phyloP scores from a whole-genome alignment of 2,888 invertebrate species.

The Apotomis capreana region DNA sequence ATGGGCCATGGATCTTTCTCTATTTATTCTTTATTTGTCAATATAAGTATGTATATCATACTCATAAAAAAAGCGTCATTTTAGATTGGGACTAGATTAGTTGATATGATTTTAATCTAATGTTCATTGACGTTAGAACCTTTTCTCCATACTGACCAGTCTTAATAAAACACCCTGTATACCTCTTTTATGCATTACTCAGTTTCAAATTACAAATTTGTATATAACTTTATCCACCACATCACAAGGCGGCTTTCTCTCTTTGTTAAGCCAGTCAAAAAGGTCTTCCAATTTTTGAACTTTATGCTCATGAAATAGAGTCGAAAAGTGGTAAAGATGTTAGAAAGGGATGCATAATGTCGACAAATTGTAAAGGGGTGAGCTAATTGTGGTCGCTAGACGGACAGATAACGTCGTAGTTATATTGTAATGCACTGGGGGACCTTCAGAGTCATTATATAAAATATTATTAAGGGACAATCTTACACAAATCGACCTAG shows the following conservation, averaged over 20 bases:
- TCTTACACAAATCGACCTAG: no score
- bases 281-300: no score
- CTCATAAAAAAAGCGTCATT: no score
- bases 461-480: neutral
- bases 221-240: neutral
- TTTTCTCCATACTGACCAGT: neutral
- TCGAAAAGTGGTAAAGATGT: neutral
- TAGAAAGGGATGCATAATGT: constrained; percentile 7
- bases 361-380: constrained; percentile 21
- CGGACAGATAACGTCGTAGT: neutral
- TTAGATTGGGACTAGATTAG: no score
- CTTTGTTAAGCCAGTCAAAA: no score
- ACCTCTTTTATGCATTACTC: neutral
- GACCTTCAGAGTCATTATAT: neutral
- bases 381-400: constrained; percentile 1
- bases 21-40: no score
- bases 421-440: neutral
- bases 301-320: no score
- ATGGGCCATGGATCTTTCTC: no score
- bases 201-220: neutral
- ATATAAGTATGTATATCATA: no score
- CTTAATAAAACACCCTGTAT: neutral
- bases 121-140: no score
- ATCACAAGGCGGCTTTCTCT: neutral
- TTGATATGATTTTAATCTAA: no score